Evolutionary conservation across 1,140 invertebrate genomes (phyloP), one percentile per base, ranked within the genome.

Genomic region (Papilio glaucus): DNA sequence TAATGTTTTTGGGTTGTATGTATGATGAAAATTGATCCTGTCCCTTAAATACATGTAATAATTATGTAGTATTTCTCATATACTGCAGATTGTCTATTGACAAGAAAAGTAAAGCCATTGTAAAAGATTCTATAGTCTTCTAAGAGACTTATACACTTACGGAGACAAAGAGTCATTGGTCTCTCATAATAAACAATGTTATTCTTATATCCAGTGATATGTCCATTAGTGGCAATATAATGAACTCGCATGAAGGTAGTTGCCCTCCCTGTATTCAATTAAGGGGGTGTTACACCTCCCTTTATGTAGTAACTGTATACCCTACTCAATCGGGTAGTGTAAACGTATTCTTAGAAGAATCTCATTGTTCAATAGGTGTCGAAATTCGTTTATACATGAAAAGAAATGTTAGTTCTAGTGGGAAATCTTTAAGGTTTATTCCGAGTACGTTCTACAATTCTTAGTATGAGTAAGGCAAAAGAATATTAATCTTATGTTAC

Each of bases 341-440:
- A 42, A 69, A 69, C 45, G 26, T n/a, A 33, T 53, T 53, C 24
- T 13, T 29, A 53, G 45, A 49, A 69, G 26, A 29, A 29, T 7
- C 26, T 18, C 26, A 53, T 53, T 69, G 67, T 69, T 37, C 67
- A 21, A 69, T 53, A 18, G 24, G 29, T 69, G 67, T 69, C 45
- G 67, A 26, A 53, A 69, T 69, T 69, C 42, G 24, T 53, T 69
- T 69, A 49, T 69, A 49, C 67, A 53, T 29, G 67, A 69, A 69
- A 69, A 68, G 39, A 45, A 29, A 69, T 10, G 65, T 68, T 68
- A 68, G 39, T 68, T 68, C 65, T 68, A 53, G 42, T 69, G 67
- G 67, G 67, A 69, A 69, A 69, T 69, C 67, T 69, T 69, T 37
- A 57, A 53, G 42, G 42, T 69, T 45, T 49, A 53, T 53, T 68